A percentile compares a stretch with the other conserved stretches of the same genome.
Evolutionary conservation across 1,140 invertebrate genomes (phyloP).

Genomic region (Anadara kagoshimensis): DNA sequence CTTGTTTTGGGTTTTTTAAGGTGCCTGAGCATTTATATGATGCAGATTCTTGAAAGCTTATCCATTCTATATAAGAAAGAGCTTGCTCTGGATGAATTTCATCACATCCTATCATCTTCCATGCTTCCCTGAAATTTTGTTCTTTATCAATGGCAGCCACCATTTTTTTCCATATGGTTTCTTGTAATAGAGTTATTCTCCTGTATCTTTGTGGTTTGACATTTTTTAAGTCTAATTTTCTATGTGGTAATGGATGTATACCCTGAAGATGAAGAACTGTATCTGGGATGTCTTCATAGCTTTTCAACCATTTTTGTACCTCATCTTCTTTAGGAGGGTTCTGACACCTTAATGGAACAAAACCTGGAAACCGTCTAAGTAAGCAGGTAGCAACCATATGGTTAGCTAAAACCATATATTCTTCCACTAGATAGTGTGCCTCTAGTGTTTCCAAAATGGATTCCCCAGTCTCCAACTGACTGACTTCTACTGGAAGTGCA

Average conservation of each 20-base stretch:
- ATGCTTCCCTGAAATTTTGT: neutral
- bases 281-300: constrained; percentile 26
- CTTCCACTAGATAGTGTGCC: constrained; percentile 59
- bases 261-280: constrained; percentile 40
- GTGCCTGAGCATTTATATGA: constrained; percentile 39
- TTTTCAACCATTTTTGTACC: constrained; percentile 36
- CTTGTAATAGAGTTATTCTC: constrained; percentile 15
- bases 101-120: constrained; percentile 20
- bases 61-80: constrained; percentile 35
- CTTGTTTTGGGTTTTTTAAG: neutral
- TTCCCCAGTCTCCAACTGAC: constrained; percentile 19
- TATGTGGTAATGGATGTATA: constrained; percentile 3
- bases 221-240: constrained; percentile 6
- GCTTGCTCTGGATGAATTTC: constrained; percentile 42
- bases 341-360: constrained; percentile 37
- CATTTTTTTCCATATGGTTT: constrained; percentile 13
- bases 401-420: constrained; percentile 62
- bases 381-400: constrained; percentile 36
- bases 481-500: constrained; percentile 41
- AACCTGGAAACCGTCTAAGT: constrained; percentile 6
- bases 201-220: constrained; percentile 6
- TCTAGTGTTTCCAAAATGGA: constrained; percentile 42
- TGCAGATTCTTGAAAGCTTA: constrained; percentile 38
- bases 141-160: neutral
- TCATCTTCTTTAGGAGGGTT: constrained; percentile 34